Percentiles rank a stretch among this genome's conserved stretches.
Conservation (phyloP, 2,888 invertebrate genomes). For the Caenorhabditis parvicauda region DNA sequence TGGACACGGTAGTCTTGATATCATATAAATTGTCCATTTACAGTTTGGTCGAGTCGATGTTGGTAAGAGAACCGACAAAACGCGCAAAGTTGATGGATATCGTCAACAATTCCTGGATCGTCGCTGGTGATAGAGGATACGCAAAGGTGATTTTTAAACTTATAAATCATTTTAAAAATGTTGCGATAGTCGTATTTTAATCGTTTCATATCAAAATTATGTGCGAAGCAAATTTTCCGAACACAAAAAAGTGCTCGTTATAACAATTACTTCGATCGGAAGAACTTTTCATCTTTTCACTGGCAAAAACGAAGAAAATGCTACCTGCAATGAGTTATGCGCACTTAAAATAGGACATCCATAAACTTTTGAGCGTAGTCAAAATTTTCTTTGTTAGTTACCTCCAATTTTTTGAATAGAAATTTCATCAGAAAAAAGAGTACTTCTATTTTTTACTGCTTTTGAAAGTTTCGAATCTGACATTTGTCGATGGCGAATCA, state of each 20-base stretch:
- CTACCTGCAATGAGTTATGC: no score
- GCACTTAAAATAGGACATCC: no score
- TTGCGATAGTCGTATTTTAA: background rate
- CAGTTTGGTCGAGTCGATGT: slow-evolving; percentile 86
- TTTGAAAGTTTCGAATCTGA: background rate
- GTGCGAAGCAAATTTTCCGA: no score
- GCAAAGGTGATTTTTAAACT: slow-evolving; percentile 25
- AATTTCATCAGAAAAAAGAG: no score
- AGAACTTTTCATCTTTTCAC: no score
- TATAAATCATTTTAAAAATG: background rate
- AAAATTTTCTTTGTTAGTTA: no score
- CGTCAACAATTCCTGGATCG: slow-evolving; percentile 72
- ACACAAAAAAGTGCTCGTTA: no score
- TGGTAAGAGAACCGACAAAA: slow-evolving; percentile 87
- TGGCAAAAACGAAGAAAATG: no score
- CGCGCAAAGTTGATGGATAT: slow-evolving; percentile 85
- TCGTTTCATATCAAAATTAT: background rate
- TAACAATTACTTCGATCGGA: no score
- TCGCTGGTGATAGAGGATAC: slow-evolving; percentile 59
- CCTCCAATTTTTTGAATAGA: no score
- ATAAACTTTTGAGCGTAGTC: no score
- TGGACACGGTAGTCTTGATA: no score
- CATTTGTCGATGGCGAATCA: background rate
- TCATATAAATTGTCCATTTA: slow-evolving; percentile 23
- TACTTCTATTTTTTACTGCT: background rate